Conservation (phyloP, 1,140 invertebrate species). For the Riptortus pedestris region DNA sequence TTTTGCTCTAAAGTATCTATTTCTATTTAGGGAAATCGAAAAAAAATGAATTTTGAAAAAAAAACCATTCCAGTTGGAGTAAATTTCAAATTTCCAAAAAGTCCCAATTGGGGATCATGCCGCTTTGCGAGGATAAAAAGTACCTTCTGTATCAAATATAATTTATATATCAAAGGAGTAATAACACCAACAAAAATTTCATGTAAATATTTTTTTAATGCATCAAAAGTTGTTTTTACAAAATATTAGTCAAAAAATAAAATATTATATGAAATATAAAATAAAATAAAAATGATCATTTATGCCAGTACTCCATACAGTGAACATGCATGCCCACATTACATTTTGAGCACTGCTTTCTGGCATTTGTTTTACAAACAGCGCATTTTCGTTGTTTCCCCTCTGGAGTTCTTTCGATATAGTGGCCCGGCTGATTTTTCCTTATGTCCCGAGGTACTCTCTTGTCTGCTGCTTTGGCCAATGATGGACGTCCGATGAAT, state of each 20-base stretch:
- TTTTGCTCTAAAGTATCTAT: no score
- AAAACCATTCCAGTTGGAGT: background rate
- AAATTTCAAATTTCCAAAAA: background rate
- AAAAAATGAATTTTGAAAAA: no score
- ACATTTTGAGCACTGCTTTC: conserved; percentile 28
- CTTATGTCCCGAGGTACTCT: conserved; percentile 21
- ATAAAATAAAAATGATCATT: background rate
- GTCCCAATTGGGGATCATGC: no score
- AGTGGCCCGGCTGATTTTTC: conserved; percentile 25
- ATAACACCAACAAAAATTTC: background rate
- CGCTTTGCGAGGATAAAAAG: no score
- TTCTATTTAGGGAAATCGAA: no score
- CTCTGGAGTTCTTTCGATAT: conserved; percentile 26
- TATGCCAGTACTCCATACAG: conserved; percentile 15
- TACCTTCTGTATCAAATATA: background rate
- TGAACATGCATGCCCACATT: conserved; percentile 19
- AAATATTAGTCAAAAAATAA: background rate
- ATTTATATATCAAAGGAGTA: background rate
- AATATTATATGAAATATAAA: no score
- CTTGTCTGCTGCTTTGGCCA: no score
- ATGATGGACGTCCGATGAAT: no score
- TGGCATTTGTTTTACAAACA: conserved; percentile 30
- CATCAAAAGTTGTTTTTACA: background rate
- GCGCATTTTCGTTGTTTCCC: conserved; percentile 32
- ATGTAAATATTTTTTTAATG: no score